A percentile compares a stretch with the other conserved stretches of the same genome.
Conservation (phyloP, 30 jellyfish, hydroid and myxozoan species). For the Chrysaora quinquecirrha region DNA sequence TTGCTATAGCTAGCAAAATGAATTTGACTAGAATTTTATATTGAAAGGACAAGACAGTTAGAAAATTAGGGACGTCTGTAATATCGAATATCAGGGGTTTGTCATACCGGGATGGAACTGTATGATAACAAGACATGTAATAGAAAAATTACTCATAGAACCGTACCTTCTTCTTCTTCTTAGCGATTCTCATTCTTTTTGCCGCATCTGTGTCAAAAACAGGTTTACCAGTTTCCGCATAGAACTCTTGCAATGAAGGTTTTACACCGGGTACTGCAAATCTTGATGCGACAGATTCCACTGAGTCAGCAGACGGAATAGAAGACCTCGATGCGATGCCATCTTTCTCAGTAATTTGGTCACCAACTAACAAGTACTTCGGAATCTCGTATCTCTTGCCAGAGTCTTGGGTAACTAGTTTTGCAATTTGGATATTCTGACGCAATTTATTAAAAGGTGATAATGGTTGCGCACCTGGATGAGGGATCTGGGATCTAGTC, state of each 20-base stretch:
- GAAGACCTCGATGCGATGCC: constrained; percentile 57
- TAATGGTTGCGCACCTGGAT: constrained; percentile 34
- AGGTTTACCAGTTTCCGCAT: constrained; percentile 95
- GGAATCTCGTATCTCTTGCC: constrained; percentile 76
- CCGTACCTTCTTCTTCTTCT: constrained; percentile 62
- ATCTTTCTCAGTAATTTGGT: constrained; percentile 66
- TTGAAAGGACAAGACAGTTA: too few species aligned
- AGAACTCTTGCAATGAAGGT: constrained; percentile 85
- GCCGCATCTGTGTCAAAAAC: constrained; percentile 58
- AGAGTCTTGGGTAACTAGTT: constrained; percentile 68
- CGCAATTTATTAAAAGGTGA: constrained; percentile 42
- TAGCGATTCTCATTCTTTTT: constrained; percentile 70
- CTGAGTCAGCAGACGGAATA: constrained; percentile 78
- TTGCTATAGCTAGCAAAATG: too few species aligned
- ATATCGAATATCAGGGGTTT: too few species aligned
- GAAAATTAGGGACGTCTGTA: too few species aligned
- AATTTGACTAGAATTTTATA: too few species aligned
- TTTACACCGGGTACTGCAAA: constrained; percentile 79
- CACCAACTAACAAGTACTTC: constrained; percentile 74
- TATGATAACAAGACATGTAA: too few species aligned
- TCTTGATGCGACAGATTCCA: constrained; percentile 79
- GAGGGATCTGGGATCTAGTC: constrained; percentile 89
- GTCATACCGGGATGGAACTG: too few species aligned
- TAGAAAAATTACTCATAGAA: too few species aligned
- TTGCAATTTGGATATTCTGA: constrained; percentile 89